Conservation (phyloP, 2,888 invertebrate genomes). For the Cyaniris semiargus region DNA sequence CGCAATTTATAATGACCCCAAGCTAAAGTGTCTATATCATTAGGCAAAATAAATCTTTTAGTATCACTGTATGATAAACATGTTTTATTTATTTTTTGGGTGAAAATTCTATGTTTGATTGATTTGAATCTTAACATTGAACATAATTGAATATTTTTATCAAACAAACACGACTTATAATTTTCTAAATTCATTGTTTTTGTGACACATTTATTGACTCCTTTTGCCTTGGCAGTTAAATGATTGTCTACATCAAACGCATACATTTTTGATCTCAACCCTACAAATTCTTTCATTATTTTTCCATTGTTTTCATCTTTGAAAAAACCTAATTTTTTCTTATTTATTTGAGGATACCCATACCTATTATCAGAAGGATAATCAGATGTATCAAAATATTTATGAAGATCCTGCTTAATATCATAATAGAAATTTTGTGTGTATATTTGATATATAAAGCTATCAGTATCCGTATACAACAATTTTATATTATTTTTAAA, state of each 20-base stretch:
- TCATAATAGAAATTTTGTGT: slow-evolving; percentile 43
- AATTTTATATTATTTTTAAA: slow-evolving; percentile 37
- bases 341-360: slow-evolving; percentile 44
- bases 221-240: slow-evolving; percentile 43
- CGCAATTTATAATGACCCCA: too few relatives aligned
- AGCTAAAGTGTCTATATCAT: too few relatives aligned
- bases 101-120: too few relatives aligned
- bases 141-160: too few relatives aligned
- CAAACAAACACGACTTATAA: too few relatives aligned
- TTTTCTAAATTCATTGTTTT: too few relatives aligned
- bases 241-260: slow-evolving; percentile 42
- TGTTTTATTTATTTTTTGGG: background rate
- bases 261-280: slow-evolving; percentile 47
- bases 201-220: slow-evolving; percentile 39
- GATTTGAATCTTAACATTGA: too few relatives aligned
- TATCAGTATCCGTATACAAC: slow-evolving; percentile 43
- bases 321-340: slow-evolving; percentile 46
- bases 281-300: slow-evolving; percentile 31
- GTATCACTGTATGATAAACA: background rate
- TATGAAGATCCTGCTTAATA: slow-evolving; percentile 41
- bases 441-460: slow-evolving; percentile 44
- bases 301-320: slow-evolving; percentile 42
- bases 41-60: too few relatives aligned
- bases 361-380: slow-evolving; percentile 39
- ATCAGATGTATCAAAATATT: slow-evolving; percentile 46